Percentiles rank a stretch among this genome's conserved stretches.
phyloP scores from a whole-genome alignment of 2,797 vertebrate genomes.

The Sebastes glaucus region DNA sequence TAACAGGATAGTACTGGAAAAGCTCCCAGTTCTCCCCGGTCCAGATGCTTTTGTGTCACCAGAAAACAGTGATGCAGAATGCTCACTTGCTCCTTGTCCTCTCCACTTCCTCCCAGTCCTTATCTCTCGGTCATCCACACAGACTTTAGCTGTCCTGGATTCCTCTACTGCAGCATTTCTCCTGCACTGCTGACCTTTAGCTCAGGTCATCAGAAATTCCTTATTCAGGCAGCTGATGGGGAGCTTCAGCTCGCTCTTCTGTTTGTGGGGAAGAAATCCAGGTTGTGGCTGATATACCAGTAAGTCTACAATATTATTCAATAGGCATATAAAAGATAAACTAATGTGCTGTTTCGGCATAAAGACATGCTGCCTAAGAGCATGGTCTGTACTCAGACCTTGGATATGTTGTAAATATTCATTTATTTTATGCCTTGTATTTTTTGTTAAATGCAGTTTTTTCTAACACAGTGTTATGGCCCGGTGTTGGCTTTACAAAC shows the following conservation, averaged over 20 bases:
- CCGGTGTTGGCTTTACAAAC: background rate
- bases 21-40: background rate
- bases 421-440: background rate
- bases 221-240: conserved; percentile 47
- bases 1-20: background rate
- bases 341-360: conserved; percentile 16
- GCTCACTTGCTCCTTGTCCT: conserved; percentile 33
- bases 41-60: background rate
- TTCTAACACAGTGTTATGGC: background rate
- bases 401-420: background rate
- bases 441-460: background rate
- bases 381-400: background rate
- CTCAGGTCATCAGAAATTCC: conserved; percentile 58
- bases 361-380: conserved; percentile 15
- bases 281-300: conserved; percentile 19
- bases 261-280: conserved; percentile 11
- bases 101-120: conserved; percentile 35
- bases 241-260: conserved; percentile 27
- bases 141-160: conserved; percentile 43
- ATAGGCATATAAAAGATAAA: conserved; percentile 38
- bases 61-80: conserved; percentile 17
- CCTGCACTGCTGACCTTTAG: conserved; percentile 47
- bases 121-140: conserved; percentile 51
- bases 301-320: conserved; percentile 50
- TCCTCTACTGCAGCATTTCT: conserved; percentile 56